These are phyloP conservation scores for Chiloscyllium plagiosum DNA, from an alignment of 2,113 vertebrate genomes.

Conservation along the genomic window DNA sequence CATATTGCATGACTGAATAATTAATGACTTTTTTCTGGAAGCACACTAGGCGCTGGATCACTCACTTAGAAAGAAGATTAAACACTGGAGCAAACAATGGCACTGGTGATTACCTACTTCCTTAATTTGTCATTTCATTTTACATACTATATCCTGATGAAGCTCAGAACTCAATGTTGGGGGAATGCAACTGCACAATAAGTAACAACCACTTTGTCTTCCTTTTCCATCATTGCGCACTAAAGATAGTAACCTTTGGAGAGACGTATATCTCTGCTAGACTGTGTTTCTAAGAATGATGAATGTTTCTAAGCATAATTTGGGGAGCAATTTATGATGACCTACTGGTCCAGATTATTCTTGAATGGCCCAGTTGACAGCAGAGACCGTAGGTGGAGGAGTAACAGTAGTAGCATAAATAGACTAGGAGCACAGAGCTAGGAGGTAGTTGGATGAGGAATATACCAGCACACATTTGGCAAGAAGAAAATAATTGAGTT, in stretches of 20 bases:
- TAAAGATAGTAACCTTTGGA: not conserved
- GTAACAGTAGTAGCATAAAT: too few relatives aligned
- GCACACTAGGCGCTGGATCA: not conserved
- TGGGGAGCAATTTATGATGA: not conserved
- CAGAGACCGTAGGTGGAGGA: not conserved
- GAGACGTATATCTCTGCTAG: not conserved
- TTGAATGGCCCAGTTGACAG: not conserved
- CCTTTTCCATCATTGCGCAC: not conserved
- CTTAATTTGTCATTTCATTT: not conserved
- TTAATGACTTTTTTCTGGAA: too few relatives aligned
- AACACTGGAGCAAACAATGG: not conserved
- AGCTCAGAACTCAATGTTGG: not conserved
- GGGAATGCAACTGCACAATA: not conserved
- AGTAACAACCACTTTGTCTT: not conserved
- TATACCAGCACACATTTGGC: too few relatives aligned
- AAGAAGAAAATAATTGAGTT: too few relatives aligned
- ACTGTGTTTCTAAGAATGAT: not conserved
- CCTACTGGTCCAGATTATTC: not conserved
- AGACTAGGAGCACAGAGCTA: too few relatives aligned
- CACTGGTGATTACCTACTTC: not conserved
- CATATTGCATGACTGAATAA: too few relatives aligned
- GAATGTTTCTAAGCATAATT: not conserved
- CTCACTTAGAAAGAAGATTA: not conserved
- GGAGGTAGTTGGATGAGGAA: too few relatives aligned
- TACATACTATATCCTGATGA: not conserved